phyloP scores from a whole-genome alignment of 2,888 invertebrate genomes.

The Tolmerus cingulatus region DNA sequence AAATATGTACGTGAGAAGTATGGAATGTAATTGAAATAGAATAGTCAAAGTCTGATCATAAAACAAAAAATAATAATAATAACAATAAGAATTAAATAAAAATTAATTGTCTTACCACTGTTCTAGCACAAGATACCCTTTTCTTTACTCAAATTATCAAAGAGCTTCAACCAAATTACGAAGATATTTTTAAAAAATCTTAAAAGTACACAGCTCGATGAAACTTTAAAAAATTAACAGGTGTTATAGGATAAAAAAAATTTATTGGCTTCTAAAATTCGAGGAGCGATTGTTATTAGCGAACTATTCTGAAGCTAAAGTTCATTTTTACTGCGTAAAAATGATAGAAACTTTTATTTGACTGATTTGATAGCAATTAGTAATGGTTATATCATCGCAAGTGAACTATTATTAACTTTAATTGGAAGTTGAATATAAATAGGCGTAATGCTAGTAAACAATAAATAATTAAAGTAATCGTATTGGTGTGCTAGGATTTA shows the following conservation, averaged over 20 bases:
- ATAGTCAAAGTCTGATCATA: neutral
- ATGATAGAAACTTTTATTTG: neutral
- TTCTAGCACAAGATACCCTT: neutral
- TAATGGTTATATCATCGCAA: conserved; percentile 1
- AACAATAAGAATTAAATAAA: neutral
- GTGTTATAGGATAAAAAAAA: neutral
- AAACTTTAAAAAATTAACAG: neutral
- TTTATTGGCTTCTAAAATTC: neutral
- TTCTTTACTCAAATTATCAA: neutral
- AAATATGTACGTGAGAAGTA: neutral
- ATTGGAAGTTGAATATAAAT: neutral
- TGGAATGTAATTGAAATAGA: neutral
- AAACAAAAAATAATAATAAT: neutral
- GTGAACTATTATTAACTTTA: neutral
- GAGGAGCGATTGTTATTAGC: neutral
- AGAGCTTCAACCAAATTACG: neutral
- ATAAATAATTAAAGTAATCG: conserved; percentile 24
- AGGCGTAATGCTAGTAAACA: neutral
- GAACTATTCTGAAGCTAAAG: conserved; percentile 1
- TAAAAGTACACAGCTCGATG: neutral
- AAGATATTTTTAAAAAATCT: neutral
- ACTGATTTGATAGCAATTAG: conserved; percentile 35
- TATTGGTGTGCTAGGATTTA: conserved; percentile 31
- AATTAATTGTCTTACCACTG: neutral
- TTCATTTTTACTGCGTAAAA: neutral